Conservation (phyloP, 2,888 invertebrate species). For the Yponomeuta cagnagella region DNA sequence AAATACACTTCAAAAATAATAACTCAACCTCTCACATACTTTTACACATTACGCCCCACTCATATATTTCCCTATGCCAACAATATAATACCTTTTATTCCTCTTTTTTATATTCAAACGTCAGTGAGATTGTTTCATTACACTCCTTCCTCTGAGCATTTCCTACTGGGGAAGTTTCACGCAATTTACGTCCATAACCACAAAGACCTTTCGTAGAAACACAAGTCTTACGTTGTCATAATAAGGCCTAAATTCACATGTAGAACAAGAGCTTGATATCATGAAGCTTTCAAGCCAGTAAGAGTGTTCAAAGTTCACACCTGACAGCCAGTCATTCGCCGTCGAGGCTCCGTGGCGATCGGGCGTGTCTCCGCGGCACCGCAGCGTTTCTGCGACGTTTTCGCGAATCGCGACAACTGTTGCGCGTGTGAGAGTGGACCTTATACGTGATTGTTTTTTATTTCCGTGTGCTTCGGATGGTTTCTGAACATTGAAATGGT, state of each 20-base stretch:
- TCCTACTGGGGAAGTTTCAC: background rate
- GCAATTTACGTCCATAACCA: background rate
- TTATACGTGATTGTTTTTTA: conserved; percentile 42
- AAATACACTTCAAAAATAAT: no score
- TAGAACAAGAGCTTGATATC: background rate
- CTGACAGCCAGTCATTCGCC: conserved; percentile 13
- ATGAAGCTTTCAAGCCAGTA: background rate
- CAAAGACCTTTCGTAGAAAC: background rate
- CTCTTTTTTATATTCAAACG: background rate
- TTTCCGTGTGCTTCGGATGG: conserved; percentile 38
- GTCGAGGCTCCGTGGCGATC: background rate
- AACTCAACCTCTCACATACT: background rate
- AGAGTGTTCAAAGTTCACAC: conserved; percentile 12
- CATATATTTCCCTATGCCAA: background rate
- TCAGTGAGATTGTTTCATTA: conserved; percentile 3
- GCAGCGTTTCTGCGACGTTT: background rate
- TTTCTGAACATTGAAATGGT: conserved; percentile 34
- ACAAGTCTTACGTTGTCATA: background rate
- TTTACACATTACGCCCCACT: background rate
- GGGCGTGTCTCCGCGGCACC: conserved; percentile 4
- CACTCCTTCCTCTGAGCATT: conserved; percentile 1
- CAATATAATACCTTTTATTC: background rate
- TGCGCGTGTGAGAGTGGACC: conserved; percentile 41
- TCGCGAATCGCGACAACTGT: background rate
- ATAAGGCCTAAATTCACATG: background rate